Percentiles rank a stretch among this genome's conserved stretches.
phyloP scores from a whole-genome alignment of 2,113 vertebrate species.

The Aspiorhynchus laticeps region DNA sequence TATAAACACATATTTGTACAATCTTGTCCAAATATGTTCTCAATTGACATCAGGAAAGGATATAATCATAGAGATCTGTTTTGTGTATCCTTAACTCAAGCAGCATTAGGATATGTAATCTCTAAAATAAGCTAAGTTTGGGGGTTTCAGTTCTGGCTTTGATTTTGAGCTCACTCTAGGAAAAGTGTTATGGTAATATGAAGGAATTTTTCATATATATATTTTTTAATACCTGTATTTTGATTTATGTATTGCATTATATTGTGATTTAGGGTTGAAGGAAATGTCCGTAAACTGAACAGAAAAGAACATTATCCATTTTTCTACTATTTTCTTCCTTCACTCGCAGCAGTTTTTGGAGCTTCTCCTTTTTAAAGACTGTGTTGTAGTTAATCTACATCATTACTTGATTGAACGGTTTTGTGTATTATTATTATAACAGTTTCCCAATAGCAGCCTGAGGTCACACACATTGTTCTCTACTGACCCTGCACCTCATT shows the following conservation, averaged over 20 bases:
- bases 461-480: background rate
- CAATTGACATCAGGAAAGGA: background rate
- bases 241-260: background rate
- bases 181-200: background rate
- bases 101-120: no score
- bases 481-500: background rate
- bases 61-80: background rate
- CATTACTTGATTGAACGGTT: background rate
- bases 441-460: background rate
- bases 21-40: background rate
- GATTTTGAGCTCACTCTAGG: background rate
- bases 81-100: background rate
- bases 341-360: conserved; percentile 17
- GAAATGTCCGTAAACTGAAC: background rate
- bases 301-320: background rate
- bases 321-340: background rate
- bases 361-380: conserved; percentile 50
- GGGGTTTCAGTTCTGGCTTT: background rate
- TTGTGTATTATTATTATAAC: conserved; percentile 15
- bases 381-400: background rate
- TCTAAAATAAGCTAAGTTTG: background rate
- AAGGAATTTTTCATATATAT: background rate
- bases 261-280: background rate
- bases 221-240: background rate
- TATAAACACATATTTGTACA: background rate